Conservation (phyloP, 1,140 invertebrate genomes). For the Aphelenchoides fujianensis region DNA sequence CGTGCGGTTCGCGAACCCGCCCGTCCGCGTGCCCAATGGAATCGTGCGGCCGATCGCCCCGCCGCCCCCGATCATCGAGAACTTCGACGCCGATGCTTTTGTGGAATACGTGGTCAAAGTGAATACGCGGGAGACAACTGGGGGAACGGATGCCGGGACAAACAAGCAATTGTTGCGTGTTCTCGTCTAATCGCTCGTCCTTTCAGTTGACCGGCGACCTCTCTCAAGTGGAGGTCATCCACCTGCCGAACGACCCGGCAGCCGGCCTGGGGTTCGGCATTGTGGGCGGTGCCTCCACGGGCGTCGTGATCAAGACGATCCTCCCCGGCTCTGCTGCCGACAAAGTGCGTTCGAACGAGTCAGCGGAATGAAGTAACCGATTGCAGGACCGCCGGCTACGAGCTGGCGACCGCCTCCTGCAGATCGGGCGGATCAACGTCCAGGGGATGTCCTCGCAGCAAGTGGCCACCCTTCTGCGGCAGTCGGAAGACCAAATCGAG, state of each 20-base stretch:
- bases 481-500: conserved; percentile 78
- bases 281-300: conserved; percentile 86
- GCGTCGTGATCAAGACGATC: conserved; percentile 93
- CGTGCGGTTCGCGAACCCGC: conserved; percentile 19
- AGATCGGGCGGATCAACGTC: conserved; percentile 86
- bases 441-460: conserved; percentile 82
- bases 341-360: conserved; percentile 69
- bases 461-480: conserved; percentile 82
- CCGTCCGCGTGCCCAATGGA: not conserved
- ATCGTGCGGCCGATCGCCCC: not conserved
- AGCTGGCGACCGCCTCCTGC: conserved; percentile 86
- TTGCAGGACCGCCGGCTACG: conserved; percentile 77
- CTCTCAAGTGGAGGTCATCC: conserved; percentile 59
- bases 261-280: conserved; percentile 78
- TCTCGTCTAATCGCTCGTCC: conserved; percentile 19
- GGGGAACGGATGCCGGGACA: not conserved
- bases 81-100: conserved; percentile 30
- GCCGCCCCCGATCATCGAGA: conserved; percentile 16
- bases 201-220: conserved; percentile 60
- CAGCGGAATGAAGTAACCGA: conserved; percentile 20
- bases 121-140: conserved; percentile 16
- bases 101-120: conserved; percentile 36
- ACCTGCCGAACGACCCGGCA: conserved; percentile 51
- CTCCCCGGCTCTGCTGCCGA: conserved; percentile 85
- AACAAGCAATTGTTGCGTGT: not conserved